Evolutionary conservation across 2,797 vertebrate species (phyloP), one percentile per base, ranked within the genome.

Genomic region (Sebastes minor): DNA sequence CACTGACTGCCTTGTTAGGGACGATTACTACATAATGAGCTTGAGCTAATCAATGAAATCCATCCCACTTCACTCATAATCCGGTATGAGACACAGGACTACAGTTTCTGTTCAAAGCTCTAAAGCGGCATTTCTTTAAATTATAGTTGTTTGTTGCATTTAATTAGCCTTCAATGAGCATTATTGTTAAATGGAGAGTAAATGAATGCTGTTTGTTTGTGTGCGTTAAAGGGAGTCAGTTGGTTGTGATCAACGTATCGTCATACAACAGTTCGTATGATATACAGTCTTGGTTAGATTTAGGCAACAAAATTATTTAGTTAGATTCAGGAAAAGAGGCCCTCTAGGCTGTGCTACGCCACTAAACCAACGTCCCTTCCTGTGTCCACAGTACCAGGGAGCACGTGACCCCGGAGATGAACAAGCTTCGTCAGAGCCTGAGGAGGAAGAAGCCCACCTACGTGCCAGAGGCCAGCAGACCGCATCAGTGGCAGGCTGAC

Each of bases 341-440:
- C 25, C 27, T 59, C 13, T 27, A 13, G n/a, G 7, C 46, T 67
- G 8, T 16, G 25, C 38, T 23, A 3, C 4, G 3, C 23, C 30
- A 38, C 38, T 76, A 20, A 84, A 33, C 73, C 25, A 14, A 1
- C 1, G 1, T 71, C 8, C 3, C 8, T 74, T 7, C 32, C n/a
- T 84, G 12, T 85, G 57, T 84, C 52, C 16, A 38, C 91, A 96
- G 96, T 76, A 93, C 86, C 90, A 93, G 92, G 92, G 96, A 95
- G 79, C 95, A 96, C 94, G 95, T 95, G 92, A 95, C 92, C 87
- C 94, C 94, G 90, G 96, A 96, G 90, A 98, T 98, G 97, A 98
- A 98, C 95, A 98, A 98, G 94, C 95, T 98, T 92, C 96, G 97
- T 74, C 97, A 98, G 95, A 98, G 97, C 83, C 95, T 98, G 89